Conservation (phyloP, 2,888 invertebrate genomes). For the Azorinus chamasolen region DNA sequence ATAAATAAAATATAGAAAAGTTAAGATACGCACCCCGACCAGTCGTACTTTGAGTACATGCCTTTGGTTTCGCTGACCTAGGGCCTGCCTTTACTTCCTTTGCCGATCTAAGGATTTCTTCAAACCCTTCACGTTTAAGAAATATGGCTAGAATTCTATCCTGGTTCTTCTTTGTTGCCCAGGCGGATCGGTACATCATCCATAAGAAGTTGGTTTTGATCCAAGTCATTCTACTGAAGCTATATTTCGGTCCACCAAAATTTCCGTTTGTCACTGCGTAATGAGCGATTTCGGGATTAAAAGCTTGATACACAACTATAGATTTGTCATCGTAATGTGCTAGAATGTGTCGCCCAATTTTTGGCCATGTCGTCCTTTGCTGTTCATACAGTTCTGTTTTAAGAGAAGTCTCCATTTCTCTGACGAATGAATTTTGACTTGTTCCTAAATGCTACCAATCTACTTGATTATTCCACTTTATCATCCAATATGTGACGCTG, state of each 20-base stretch:
- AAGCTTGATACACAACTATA: constrained; percentile 77
- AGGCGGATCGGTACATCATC: constrained; percentile 81
- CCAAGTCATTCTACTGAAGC: constrained; percentile 76
- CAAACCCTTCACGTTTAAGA: constrained; percentile 70
- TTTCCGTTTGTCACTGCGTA: constrained; percentile 62
- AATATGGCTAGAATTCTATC: constrained; percentile 73
- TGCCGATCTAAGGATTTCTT: constrained; percentile 69
- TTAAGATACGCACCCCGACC: too few relatives aligned
- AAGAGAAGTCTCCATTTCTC: too few relatives aligned
- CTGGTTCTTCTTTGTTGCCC: constrained; percentile 74
- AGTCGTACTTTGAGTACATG: too few relatives aligned
- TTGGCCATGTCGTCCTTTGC: constrained; percentile 63
- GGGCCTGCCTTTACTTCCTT: constrained; percentile 12
- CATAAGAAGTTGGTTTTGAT: constrained; percentile 81
- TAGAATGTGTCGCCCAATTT: constrained; percentile 70
- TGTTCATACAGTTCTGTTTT: constrained; percentile 10
- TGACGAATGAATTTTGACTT: too few relatives aligned
- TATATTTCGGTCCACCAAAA: constrained; percentile 64
- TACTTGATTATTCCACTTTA: too few relatives aligned
- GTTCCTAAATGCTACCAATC: too few relatives aligned
- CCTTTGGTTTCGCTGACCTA: too few relatives aligned
- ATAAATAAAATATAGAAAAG: too few relatives aligned
- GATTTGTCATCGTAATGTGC: constrained; percentile 70
- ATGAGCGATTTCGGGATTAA: constrained; percentile 67
- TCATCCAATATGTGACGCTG: too few relatives aligned